phyloP scores from a whole-genome alignment of 2,888 invertebrate species.

The Himalopsyche tibetana region DNA sequence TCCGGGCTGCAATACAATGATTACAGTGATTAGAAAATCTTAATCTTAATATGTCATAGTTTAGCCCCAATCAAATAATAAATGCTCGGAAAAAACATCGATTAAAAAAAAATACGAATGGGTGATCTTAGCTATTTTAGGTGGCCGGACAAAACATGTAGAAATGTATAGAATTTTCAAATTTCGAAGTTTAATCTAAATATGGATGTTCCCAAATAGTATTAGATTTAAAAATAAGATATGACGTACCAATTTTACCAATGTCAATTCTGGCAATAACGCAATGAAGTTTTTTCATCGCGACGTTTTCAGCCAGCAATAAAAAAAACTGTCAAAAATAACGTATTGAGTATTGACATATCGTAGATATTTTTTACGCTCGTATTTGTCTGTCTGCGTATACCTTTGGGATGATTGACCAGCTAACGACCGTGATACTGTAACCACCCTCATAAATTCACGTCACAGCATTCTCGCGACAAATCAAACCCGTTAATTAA shows the following conservation, averaged over 20 bases:
- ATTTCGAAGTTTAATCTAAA: too few relatives aligned
- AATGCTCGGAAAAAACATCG: too few relatives aligned
- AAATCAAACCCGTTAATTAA: background rate
- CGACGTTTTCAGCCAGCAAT: background rate
- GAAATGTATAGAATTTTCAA: too few relatives aligned
- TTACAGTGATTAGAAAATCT: too few relatives aligned
- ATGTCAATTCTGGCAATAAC: background rate
- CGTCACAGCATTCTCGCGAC: background rate
- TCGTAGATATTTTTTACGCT: background rate
- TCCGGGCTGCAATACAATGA: too few relatives aligned
- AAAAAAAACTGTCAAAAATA: background rate
- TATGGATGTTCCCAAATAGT: too few relatives aligned
- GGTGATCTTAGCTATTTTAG: too few relatives aligned
- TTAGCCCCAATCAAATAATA: too few relatives aligned
- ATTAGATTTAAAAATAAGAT: background rate
- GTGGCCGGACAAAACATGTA: too few relatives aligned
- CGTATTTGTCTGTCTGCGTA: background rate
- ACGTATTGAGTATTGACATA: background rate
- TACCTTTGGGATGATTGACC: constrained; percentile 24
- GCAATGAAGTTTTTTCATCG: background rate
- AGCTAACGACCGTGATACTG: background rate
- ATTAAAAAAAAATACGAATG: too few relatives aligned
- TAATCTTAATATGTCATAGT: too few relatives aligned
- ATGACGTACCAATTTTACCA: background rate
- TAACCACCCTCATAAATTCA: background rate